A percentile compares a stretch with the other conserved stretches of the same genome.
These are phyloP conservation scores for Meleagris gallopavo DNA, from an alignment of 2,113 vertebrate genomes.

Conservation along the genomic window DNA sequence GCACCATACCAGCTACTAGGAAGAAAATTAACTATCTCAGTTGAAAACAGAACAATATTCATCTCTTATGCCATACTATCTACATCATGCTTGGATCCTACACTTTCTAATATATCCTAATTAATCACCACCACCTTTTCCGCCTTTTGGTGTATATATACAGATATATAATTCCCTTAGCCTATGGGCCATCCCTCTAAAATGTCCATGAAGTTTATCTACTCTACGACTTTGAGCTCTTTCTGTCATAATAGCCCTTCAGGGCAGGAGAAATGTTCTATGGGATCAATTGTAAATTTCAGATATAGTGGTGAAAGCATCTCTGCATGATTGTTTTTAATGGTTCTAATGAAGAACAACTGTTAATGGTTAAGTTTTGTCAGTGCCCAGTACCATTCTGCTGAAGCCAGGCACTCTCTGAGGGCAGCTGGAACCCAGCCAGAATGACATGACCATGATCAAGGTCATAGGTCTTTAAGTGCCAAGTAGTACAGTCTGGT, in stretches of 20 bases:
- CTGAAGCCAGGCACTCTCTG: slow-evolving; percentile 43
- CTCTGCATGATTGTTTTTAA: background rate
- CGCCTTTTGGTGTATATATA: background rate
- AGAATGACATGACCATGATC: slow-evolving; percentile 6
- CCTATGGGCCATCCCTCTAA: background rate
- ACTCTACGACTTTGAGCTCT: background rate
- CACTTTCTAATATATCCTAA: background rate
- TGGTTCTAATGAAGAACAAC: slow-evolving; percentile 18
- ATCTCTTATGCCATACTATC: background rate
- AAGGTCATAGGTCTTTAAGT: slow-evolving; percentile 29
- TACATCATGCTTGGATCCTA: background rate
- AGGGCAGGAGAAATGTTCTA: background rate
- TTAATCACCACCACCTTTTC: background rate
- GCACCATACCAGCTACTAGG: background rate
- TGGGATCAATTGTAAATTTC: background rate
- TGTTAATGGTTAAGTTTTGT: slow-evolving; percentile 53
- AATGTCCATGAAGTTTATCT: background rate
- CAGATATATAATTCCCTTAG: background rate
- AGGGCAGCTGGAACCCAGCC: slow-evolving; percentile 54
- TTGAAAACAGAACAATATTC: background rate
- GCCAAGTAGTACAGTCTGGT: background rate
- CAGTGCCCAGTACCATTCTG: slow-evolving; percentile 51
- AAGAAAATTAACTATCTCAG: background rate
- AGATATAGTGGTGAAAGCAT: background rate
- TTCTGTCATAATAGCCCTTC: background rate